Conservation (phyloP, 2,888 invertebrate genomes). For the Diaprepes abbreviatus region DNA sequence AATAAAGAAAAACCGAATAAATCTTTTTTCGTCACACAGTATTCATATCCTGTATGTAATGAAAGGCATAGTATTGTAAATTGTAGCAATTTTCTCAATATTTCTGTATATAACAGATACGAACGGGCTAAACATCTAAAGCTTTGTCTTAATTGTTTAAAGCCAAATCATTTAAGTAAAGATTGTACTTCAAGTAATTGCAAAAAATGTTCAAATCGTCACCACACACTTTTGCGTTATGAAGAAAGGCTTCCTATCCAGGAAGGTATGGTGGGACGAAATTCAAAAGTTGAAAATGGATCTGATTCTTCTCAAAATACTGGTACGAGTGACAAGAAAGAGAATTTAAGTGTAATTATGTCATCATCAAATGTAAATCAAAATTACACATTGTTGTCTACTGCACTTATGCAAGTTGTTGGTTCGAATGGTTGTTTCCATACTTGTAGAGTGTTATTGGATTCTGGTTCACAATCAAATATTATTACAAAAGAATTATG, state of each 20-base stretch:
- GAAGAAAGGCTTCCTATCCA: neutral
- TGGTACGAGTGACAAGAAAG: neutral
- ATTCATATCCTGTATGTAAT: neutral
- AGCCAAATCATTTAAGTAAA: neutral
- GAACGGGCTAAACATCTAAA: neutral
- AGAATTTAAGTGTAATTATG: neutral
- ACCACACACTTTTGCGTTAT: neutral
- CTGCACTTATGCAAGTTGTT: constrained; percentile 18
- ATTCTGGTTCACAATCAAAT: neutral
- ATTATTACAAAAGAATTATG: neutral
- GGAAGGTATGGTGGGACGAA: neutral
- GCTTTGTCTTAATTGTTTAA: neutral
- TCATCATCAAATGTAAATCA: neutral
- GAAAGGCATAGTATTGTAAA: neutral
- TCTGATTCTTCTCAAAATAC: neutral
- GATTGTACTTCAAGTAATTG: neutral
- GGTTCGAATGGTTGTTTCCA: neutral
- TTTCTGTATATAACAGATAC: neutral
- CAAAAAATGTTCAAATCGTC: neutral
- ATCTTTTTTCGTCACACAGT: neutral
- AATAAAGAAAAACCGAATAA: constrained; percentile 1
- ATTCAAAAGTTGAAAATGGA: too few relatives aligned
- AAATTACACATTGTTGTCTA: constrained; percentile 8
- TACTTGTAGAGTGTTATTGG: neutral
- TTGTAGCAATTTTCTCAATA: neutral